These are phyloP conservation scores for Megastigmus dorsalis DNA, from an alignment of 2,888 invertebrate species.

Conservation along the genomic window DNA sequence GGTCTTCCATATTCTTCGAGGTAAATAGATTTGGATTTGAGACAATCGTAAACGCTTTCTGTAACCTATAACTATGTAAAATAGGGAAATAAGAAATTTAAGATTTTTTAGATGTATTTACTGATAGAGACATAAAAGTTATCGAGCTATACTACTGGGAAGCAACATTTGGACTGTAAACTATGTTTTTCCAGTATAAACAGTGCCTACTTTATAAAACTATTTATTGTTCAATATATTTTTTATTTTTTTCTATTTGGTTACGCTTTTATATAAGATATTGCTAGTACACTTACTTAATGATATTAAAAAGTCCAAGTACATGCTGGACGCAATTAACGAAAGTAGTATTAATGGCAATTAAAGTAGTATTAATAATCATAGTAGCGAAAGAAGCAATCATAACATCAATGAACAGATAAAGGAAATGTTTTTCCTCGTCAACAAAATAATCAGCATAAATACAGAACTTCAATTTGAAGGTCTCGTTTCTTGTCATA, in stretches of 20 bases:
- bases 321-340: conserved; percentile 14
- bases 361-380: neutral
- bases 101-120: neutral
- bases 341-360: conserved; percentile 12
- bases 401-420: neutral
- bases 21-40: neutral
- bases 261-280: too few species aligned
- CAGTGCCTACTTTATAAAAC: too few species aligned
- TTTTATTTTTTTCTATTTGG: too few species aligned
- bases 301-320: conserved; percentile 25
- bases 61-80: neutral
- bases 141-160: neutral
- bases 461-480: neutral
- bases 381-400: neutral
- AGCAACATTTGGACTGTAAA: neutral
- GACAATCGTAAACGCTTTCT: neutral
- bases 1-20: neutral
- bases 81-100: neutral
- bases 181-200: too few species aligned
- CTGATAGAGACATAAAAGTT: neutral
- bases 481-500: neutral
- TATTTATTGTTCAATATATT: neutral
- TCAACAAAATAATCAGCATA: conserved; percentile 28
- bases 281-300: conserved; percentile 2
- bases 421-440: conserved; percentile 6